Evolutionary conservation across 2,113 vertebrate genomes (phyloP).

Genomic region (Macaca nemestrina): DNA sequence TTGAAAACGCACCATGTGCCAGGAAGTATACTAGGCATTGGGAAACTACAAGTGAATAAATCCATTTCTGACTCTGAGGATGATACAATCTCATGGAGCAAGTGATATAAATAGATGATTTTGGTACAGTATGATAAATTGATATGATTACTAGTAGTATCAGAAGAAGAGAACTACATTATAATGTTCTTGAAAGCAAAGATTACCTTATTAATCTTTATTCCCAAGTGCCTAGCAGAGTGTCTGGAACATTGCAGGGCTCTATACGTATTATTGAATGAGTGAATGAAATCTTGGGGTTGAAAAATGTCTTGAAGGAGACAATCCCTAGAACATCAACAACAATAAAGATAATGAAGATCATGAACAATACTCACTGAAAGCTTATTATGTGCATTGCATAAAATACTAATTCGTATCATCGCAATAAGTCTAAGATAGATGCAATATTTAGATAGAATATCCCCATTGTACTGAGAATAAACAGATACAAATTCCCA

Average conservation of each 20-base stretch:
- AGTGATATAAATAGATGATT: neutral
- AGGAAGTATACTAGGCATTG: neutral
- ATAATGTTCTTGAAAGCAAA: neutral
- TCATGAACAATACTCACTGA: neutral
- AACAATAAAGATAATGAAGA: neutral
- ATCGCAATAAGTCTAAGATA: neutral
- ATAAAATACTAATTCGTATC: neutral
- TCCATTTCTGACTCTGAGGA: neutral
- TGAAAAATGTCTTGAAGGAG: neutral
- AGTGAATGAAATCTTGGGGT: neutral
- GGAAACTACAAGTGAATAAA: neutral
- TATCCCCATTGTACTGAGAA: neutral
- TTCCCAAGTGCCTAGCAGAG: neutral
- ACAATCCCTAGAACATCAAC: neutral
- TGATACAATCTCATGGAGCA: neutral
- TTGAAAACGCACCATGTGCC: neutral
- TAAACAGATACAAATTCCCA: neutral
- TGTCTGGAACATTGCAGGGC: neutral
- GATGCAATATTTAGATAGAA: neutral
- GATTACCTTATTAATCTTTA: neutral
- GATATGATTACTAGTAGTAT: neutral
- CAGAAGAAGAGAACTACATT: neutral
- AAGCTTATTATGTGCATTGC: neutral
- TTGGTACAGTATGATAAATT: neutral
- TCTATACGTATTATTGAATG: neutral